Evolutionary conservation across 1,140 invertebrate genomes (phyloP), one percentile per base, ranked within the genome.

Genomic region (Radopholus similis): DNA sequence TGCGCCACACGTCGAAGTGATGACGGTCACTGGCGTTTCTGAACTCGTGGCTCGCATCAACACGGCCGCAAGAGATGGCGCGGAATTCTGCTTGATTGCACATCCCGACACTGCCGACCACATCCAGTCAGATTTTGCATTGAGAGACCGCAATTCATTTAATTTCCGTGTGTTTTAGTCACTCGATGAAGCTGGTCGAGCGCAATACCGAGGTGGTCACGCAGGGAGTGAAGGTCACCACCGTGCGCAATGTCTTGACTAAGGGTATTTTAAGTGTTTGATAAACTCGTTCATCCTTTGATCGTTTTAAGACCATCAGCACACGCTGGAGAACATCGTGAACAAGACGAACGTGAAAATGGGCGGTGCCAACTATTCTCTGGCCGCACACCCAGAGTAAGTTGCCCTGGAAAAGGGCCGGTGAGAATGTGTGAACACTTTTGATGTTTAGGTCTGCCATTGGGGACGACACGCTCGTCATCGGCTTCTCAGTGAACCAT

Each of bases 311-410:
- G 15, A 37, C 44, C 37, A 70, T 9, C 5, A 28, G 4, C 23
- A 44, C 4, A 74, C 72, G 4, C 13, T 77, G 26, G 68, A 78
- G 38, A 74, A 74, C 42, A 65, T 74, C 38, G 54, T 77, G 6
- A 65, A 74, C 59, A 74, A 74, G 54, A 64, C 70, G 1, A 75
- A 64, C 40, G 38, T 71, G 3, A 58, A 72, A 42, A 32, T 73
- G 23, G 68, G 68, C 4, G 68, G 68, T 1, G 58, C 64, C 26
- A 68, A 68, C 55, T 68, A 65, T 42, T 32, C 40, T 2, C n/a
- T 68, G 11, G 5, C 47, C 5, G 18, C 26, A 2, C 28, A 59
- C 23, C 18, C 40, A 11, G 26, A 60, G 58, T 66, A 32, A 68
- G 11, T 58, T 13, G 35, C 35, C 8, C 26, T 30, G 38, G 0